Conservation (phyloP, 2,888 invertebrate species). For the Orthosia gothica region DNA sequence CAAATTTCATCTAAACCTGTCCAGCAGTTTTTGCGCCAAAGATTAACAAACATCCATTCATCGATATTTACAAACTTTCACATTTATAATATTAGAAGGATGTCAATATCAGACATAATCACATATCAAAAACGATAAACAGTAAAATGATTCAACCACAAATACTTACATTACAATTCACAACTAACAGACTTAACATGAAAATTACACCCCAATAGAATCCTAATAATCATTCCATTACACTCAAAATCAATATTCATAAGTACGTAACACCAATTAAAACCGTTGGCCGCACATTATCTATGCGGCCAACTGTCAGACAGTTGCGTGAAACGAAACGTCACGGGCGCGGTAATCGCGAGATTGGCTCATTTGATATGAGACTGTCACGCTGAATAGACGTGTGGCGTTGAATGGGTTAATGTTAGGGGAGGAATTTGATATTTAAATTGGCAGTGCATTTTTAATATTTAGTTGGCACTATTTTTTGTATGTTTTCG, state of each 20-base stretch:
- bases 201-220: constrained; percentile 27
- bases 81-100: not conserved
- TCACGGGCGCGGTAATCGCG: constrained; percentile 79
- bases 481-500: not conserved
- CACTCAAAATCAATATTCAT: constrained; percentile 66
- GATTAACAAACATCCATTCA: too few relatives aligned
- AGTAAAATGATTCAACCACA: not conserved
- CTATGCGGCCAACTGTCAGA: constrained; percentile 85
- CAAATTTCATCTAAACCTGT: too few relatives aligned
- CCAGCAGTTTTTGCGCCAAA: too few relatives aligned
- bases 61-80: too few relatives aligned
- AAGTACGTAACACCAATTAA: constrained; percentile 65
- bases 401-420: constrained; percentile 68
- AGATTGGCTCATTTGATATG: constrained; percentile 85
- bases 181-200: not conserved
- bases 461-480: constrained; percentile 2
- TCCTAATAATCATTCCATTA: constrained; percentile 30
- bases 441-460: constrained; percentile 53
- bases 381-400: constrained; percentile 75
- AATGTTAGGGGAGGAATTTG: constrained; percentile 54
- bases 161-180: not conserved
- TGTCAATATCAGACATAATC: not conserved
- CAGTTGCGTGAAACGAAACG: constrained; percentile 88
- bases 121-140: not conserved
- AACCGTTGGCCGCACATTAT: constrained; percentile 66